A percentile compares a stretch with the other conserved stretches of the same genome.
These are phyloP conservation scores for Donacobius atricapilla DNA, from an alignment of 2,113 vertebrate species.

Conservation along the genomic window DNA sequence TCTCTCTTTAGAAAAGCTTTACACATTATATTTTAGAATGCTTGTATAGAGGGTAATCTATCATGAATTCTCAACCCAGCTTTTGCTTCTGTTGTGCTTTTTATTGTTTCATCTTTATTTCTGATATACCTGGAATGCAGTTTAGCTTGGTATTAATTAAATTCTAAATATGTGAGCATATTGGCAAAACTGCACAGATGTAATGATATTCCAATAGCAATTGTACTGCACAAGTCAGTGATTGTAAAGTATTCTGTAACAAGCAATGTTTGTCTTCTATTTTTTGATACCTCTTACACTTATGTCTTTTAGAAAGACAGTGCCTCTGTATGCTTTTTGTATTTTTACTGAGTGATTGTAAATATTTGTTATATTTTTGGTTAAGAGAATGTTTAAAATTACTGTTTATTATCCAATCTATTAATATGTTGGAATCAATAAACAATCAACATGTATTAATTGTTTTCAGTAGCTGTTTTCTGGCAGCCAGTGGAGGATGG, in stretches of 20 bases:
- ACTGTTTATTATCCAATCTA: slow-evolving; percentile 85
- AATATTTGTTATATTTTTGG: slow-evolving; percentile 99
- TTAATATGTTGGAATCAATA: slow-evolving; percentile 80
- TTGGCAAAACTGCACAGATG: slow-evolving; percentile 85
- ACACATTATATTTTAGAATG: slow-evolving; percentile 23
- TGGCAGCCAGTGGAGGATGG: background rate
- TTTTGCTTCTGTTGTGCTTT: slow-evolving; percentile 61
- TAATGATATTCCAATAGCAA: slow-evolving; percentile 80
- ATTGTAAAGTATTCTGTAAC: slow-evolving; percentile 83
- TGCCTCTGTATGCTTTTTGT: slow-evolving; percentile 94
- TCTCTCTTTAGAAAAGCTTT: slow-evolving; percentile 57
- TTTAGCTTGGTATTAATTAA: slow-evolving; percentile 78
- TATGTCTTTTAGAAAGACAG: slow-evolving; percentile 99
- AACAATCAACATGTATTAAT: slow-evolving; percentile 62
- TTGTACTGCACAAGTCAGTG: slow-evolving; percentile 86
- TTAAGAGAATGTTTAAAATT: slow-evolving; percentile 92
- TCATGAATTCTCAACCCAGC: slow-evolving; percentile 50
- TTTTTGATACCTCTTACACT: slow-evolving; percentile 89
- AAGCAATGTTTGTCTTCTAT: slow-evolving; percentile 86
- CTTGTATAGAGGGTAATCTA: slow-evolving; percentile 29
- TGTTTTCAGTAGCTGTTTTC: background rate
- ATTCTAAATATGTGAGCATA: slow-evolving; percentile 72
- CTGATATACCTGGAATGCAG: slow-evolving; percentile 78
- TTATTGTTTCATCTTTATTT: slow-evolving; percentile 68
- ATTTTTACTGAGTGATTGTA: slow-evolving; percentile 94